Evolutionary conservation across 2,888 invertebrate species (phyloP).

Genomic region (Nymphalis urticae): DNA sequence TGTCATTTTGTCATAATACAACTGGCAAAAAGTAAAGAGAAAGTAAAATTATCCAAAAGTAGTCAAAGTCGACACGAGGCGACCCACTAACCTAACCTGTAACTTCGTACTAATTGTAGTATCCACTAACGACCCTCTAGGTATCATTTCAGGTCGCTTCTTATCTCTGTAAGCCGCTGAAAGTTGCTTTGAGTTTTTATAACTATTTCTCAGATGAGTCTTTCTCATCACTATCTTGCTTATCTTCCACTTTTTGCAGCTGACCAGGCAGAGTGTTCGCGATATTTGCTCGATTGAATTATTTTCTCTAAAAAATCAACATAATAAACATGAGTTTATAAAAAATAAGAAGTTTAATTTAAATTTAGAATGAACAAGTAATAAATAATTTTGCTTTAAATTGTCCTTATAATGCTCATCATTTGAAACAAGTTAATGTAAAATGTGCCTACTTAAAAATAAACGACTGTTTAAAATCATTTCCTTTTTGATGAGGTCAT

Average conservation of each 20-base stretch:
- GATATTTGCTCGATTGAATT: slow-evolving; percentile 5
- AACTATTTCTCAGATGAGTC: slow-evolving; percentile 21
- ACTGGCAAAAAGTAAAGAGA: not conserved
- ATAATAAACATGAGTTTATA: too few species aligned
- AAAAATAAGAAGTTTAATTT: too few species aligned
- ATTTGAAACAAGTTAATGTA: too few species aligned
- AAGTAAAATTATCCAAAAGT: slow-evolving; percentile 15
- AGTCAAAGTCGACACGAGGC: slow-evolving; percentile 18
- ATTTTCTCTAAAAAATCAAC: not conserved
- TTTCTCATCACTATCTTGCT: slow-evolving; percentile 10
- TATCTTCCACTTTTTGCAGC: slow-evolving; percentile 5
- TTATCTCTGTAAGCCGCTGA: slow-evolving; percentile 24
- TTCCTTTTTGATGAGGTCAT: not conserved
- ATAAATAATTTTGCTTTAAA: too few species aligned
- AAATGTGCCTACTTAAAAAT: not conserved
- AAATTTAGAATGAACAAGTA: too few species aligned
- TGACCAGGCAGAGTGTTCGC: slow-evolving; percentile 6
- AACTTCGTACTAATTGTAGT: slow-evolving; percentile 42
- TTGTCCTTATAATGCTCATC: too few species aligned
- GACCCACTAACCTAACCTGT: slow-evolving; percentile 42
- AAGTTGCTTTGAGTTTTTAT: slow-evolving; percentile 23
- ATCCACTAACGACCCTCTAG: slow-evolving; percentile 39
- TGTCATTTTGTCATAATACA: too few species aligned
- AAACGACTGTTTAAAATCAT: not conserved
- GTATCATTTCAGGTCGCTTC: slow-evolving; percentile 27